Conservation (phyloP, 2,797 vertebrate genomes). For the Rhinogobio ventralis region DNA sequence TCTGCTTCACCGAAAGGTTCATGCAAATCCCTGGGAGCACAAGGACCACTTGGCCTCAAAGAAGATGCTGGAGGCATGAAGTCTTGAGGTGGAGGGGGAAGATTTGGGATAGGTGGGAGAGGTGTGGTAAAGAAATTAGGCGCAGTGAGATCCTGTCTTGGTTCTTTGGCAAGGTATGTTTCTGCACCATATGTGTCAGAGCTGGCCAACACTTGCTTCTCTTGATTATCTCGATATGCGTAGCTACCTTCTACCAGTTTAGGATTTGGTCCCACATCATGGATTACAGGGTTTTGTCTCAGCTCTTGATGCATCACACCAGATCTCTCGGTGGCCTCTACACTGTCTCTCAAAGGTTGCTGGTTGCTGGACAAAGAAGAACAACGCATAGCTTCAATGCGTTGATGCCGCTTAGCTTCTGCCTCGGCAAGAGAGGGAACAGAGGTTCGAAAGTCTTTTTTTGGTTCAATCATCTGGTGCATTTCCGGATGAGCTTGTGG, state of each 20-base stretch:
- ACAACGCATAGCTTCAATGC: slow-evolving; percentile 21
- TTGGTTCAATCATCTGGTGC: slow-evolving; percentile 37
- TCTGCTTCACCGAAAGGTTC: slow-evolving; percentile 7
- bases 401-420: slow-evolving; percentile 21
- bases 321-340: slow-evolving; percentile 79
- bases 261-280: slow-evolving; percentile 52
- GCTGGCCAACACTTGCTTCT: slow-evolving; percentile 9
- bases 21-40: slow-evolving; percentile 58
- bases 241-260: slow-evolving; percentile 69
- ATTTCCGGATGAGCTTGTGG: slow-evolving; percentile 10
- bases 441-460: slow-evolving; percentile 23
- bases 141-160: slow-evolving; percentile 54
- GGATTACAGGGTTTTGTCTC: slow-evolving; percentile 8
- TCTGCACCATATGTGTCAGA: slow-evolving; percentile 55
- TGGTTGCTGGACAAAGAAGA: slow-evolving; percentile 25
- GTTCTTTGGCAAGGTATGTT: slow-evolving; percentile 50
- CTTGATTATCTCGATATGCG: slow-evolving; percentile 68
- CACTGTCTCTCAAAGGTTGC: slow-evolving; percentile 55
- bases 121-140: slow-evolving; percentile 70
- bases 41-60: background rate
- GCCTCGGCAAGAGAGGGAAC: slow-evolving; percentile 14
- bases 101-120: slow-evolving; percentile 75
- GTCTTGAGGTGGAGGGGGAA: slow-evolving; percentile 71
- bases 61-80: slow-evolving; percentile 54
- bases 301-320: slow-evolving; percentile 76